Conservation (phyloP, 2,888 invertebrate species). For the Meghimatium bilineatum region DNA sequence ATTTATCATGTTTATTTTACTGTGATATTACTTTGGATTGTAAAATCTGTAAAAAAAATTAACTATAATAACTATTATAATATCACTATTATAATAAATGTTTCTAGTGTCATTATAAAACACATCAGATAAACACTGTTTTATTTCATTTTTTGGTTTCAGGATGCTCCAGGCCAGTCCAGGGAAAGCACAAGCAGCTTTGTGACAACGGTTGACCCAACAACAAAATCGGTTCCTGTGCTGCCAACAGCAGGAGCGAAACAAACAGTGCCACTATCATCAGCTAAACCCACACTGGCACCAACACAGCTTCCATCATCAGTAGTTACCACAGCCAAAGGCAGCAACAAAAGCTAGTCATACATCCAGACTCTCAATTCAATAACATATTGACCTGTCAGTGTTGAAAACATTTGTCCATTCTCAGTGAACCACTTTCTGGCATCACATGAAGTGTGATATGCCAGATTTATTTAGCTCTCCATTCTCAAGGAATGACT, state of each 20-base stretch:
- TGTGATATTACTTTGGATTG: no score
- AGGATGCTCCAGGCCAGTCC: constrained; percentile 16
- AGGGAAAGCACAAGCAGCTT: not conserved
- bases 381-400: not conserved
- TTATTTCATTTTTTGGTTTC: not conserved
- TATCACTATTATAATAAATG: no score
- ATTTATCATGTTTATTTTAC: no score
- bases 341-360: constrained; percentile 39
- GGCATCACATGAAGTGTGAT: not conserved
- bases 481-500: no score
- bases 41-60: no score
- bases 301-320: not conserved
- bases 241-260: not conserved
- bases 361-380: not conserved
- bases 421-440: not conserved
- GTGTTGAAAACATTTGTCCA: not conserved
- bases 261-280: not conserved
- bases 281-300: not conserved
- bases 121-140: not conserved
- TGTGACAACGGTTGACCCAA: not conserved
- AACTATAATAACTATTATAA: no score
- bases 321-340: constrained; percentile 15
- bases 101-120: no score
- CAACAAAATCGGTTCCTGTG: not conserved
- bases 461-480: no score